phyloP scores from a whole-genome alignment of 2,797 vertebrate species.

The Loris lydekkerianus region DNA sequence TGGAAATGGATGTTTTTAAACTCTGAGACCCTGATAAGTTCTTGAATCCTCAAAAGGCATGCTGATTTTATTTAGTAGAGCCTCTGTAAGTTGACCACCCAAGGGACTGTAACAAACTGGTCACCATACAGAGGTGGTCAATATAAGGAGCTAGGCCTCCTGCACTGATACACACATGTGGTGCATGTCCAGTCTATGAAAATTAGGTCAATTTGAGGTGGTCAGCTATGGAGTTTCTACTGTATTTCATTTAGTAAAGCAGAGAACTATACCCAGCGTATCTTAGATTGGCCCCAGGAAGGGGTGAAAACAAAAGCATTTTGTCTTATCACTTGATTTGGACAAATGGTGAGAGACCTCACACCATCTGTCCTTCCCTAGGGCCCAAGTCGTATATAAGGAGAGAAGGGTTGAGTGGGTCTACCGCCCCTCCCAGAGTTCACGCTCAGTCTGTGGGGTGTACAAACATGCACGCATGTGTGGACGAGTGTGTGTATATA shows the following conservation, averaged over 20 bases:
- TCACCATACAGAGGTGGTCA: no score
- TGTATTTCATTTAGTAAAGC: background rate
- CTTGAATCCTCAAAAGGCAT: background rate
- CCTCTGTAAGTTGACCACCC: no score
- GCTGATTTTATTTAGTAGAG: background rate
- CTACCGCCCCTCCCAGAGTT: background rate
- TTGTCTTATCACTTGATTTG: background rate
- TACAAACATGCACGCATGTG: accelerated
- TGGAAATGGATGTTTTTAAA: background rate
- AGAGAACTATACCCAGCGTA: accelerated
- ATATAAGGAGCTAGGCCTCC: no score
- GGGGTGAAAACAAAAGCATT: background rate
- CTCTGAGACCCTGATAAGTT: background rate
- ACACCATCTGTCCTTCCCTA: background rate
- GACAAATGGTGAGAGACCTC: background rate
- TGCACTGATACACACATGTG: no score
- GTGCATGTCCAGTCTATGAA: no score
- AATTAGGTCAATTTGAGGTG: no score
- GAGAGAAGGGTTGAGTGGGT: background rate
- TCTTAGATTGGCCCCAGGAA: background rate
- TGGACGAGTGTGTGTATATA: accelerated
- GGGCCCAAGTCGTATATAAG: background rate
- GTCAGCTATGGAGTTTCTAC: no score
- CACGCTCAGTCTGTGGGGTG: background rate
- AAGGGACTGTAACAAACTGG: no score